Evolutionary conservation across 2,888 invertebrate species (phyloP), one percentile per base, ranked within the genome.

Genomic region (Leptinotarsa tumamoca): DNA sequence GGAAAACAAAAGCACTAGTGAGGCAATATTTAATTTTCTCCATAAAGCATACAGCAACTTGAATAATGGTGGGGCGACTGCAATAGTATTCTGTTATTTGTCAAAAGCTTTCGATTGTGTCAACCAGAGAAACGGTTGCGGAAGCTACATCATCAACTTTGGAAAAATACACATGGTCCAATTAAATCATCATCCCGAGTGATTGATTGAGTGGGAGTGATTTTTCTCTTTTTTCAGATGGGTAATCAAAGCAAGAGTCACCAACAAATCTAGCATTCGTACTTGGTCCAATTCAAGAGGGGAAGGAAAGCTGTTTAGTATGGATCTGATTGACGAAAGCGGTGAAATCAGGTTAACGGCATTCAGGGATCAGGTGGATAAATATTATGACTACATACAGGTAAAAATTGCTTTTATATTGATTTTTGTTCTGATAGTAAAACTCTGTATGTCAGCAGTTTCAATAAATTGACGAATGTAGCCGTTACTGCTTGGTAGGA

Each of bases 291-390:
- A 99, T 88, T 94, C 96, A 0, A 91, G 93, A 74, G 98, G 98
- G 0, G 97, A 98, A 88, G 99, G 99, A 0, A 96, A 96, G 87
- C 90, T 99, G 3, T 99, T 99, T 87, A 95, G 93, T 78, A 93
- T 98, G 90, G 97, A 97, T 88, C 89, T 99, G n/a, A 90, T 95
- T 77, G 99, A 99, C 88, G 97, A 97, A 84, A 95, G 94, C 77
- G 98, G 98, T 3, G 98, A 98, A 89, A 98, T 99, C 81, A 90
- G 96, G 78, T 95, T 95, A 56, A 98, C 98, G 0, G 97, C 93
- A 3, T 99, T 99, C 87, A 94, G 93, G 81, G 95, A 95, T 72
- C 92, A 93, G 81, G 95, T 95, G 78, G 98, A 98, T 84, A 96
- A 95, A 85, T 98, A 92, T 87, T 98, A 93, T 87, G 95, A 97